Evolutionary conservation across 2,888 invertebrate genomes (phyloP).

Genomic region (Thereva unica): DNA sequence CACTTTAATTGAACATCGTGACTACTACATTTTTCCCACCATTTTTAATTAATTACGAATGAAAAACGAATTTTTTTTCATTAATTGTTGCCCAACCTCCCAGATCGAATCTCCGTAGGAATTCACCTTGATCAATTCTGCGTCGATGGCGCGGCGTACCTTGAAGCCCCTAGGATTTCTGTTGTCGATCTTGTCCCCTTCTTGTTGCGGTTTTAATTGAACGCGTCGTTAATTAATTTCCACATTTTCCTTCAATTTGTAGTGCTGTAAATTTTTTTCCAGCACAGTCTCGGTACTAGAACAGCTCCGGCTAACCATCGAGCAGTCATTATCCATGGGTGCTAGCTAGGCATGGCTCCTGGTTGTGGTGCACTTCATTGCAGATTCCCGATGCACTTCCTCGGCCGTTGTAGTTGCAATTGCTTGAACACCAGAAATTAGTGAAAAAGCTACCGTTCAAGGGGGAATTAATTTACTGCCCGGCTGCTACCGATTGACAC

Average conservation of each 20-base stretch:
- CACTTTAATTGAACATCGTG: slow-evolving; percentile 17
- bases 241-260: slow-evolving; percentile 32
- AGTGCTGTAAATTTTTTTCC: neutral
- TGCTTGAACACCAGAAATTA: slow-evolving; percentile 34
- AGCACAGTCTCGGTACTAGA: neutral
- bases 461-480: slow-evolving; percentile 29
- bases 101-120: neutral
- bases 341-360: neutral
- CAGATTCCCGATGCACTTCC: neutral
- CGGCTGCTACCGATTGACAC: slow-evolving; percentile 32
- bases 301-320: neutral
- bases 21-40: slow-evolving; percentile 28
- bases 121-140: neutral
- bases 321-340: neutral
- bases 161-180: slow-evolving; percentile 13
- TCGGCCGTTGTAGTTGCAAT: slow-evolving; percentile 7
- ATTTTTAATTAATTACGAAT: slow-evolving; percentile 12
- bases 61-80: slow-evolving; percentile 21
- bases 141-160: neutral
- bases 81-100: neutral
- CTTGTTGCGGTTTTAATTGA: slow-evolving; percentile 29
- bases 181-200: slow-evolving; percentile 30
- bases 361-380: neutral
- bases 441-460: slow-evolving; percentile 31
- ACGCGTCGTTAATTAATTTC: slow-evolving; percentile 33